Conservation (phyloP, 2,113 vertebrate species). For the Sterna hirundo region DNA sequence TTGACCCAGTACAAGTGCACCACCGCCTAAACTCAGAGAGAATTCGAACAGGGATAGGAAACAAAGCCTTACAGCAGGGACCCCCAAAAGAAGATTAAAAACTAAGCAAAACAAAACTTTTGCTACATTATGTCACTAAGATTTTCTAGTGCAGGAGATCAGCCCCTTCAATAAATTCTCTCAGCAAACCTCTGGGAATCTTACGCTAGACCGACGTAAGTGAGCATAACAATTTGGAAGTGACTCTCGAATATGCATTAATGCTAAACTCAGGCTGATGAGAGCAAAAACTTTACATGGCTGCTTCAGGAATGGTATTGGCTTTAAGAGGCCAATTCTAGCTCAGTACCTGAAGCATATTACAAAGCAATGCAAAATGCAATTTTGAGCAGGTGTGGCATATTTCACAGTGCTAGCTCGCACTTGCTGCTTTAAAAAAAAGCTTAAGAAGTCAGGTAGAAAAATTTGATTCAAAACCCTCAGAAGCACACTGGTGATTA, state of each 20-base stretch:
- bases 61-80: not conserved
- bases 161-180: not conserved
- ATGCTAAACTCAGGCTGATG: not conserved
- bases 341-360: not conserved
- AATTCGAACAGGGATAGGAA: not conserved
- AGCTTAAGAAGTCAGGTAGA: not conserved
- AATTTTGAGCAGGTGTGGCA: not conserved
- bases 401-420: not conserved
- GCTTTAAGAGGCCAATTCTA: not conserved
- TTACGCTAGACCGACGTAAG: not conserved
- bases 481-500: not conserved
- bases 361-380: not conserved
- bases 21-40: constrained; percentile 80
- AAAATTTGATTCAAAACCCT: not conserved
- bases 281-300: not conserved
- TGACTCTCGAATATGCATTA: not conserved
- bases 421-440: not conserved
- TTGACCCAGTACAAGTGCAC: constrained; percentile 92
- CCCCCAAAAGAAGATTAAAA: not conserved
- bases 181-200: not conserved
- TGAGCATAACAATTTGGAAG: not conserved
- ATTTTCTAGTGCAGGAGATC: not conserved
- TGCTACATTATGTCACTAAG: not conserved
- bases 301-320: not conserved
- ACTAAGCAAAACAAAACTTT: not conserved